phyloP scores from a whole-genome alignment of 2,797 vertebrate genomes.

The Nyctibius grandis region DNA sequence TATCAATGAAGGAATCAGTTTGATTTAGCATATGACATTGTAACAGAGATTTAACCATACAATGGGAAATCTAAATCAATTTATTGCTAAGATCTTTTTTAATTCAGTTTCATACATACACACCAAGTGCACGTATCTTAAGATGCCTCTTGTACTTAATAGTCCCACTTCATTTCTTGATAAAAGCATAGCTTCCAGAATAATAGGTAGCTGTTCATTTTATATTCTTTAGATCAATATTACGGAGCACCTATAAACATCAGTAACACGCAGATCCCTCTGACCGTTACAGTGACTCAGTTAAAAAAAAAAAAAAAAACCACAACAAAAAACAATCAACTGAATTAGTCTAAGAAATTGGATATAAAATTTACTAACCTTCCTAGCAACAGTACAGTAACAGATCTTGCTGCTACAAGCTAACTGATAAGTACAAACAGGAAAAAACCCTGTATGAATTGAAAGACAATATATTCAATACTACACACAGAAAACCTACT shows the following conservation, averaged over 20 bases:
- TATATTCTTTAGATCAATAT: not conserved
- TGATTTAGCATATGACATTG: not conserved
- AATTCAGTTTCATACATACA: not conserved
- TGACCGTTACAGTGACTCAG: not conserved
- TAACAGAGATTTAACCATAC: not conserved
- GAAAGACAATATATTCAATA: not conserved
- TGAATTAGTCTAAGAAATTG: not conserved
- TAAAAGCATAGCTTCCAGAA: not conserved
- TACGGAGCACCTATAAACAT: not conserved
- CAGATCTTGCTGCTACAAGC: not conserved
- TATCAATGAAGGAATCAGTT: conserved; percentile 5
- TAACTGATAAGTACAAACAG: not conserved
- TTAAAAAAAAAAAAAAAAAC: not conserved
- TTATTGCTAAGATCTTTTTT: not conserved
- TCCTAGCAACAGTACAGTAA: not conserved
- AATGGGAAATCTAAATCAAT: not conserved
- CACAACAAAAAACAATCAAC: not conserved
- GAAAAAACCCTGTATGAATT: not conserved
- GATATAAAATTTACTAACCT: not conserved
- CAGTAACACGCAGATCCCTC: not conserved
- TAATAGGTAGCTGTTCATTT: not conserved
- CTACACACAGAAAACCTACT: not conserved
- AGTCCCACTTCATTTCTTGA: not conserved
- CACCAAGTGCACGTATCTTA: not conserved
- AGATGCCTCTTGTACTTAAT: not conserved